Evolutionary conservation across 2,888 invertebrate species (phyloP), one percentile per base, ranked within the genome.

Genomic region (Protonemura montana): DNA sequence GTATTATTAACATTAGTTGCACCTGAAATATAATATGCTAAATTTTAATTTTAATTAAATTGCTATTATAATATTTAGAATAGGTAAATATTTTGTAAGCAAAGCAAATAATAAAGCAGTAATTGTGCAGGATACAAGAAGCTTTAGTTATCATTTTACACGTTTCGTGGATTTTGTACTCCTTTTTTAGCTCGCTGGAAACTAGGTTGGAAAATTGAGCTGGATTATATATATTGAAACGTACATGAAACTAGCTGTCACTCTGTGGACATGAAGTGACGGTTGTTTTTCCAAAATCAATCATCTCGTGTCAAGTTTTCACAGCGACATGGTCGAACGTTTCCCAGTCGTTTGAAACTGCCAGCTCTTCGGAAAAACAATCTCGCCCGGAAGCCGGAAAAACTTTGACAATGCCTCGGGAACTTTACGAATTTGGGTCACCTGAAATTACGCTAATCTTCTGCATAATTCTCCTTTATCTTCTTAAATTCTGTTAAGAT

Each of bases 231-330:
- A n/a, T 6, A 35, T 35, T 35, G 35, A 35, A 35, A 35, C 10
- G 35, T 35, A 10, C 35, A 35, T 35, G 35, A 35, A 35, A 35
- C 13, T 59, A 59, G 13, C 59, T 59, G 59, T 59, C 59, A 59
- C 21, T 59, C 21, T 21, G 21, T 21, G 59, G 59, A 59, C 59
- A 59, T 21, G 59, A 59, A 59, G 59, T 59, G 59, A 21, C 59
- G 59, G 59, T 59, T 59, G 59, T 59, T 59, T 59, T 59, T 59
- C 21, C 59, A 59, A n/a, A 59, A 59, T 59, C 59, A 59, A 59
- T 59, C 59, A 59, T 59, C 21, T 21, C 16, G 59, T 59, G 59
- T 59, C 59, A 59, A 10, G 6, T 59, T 21, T 59, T 21, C 59
- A 59, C 59, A 21, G 59, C 16, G 59, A 59, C 35, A 35, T 35